Percentiles rank a stretch among this genome's conserved stretches.
These are phyloP conservation scores for Piscicola geometra DNA, from an alignment of 2,888 invertebrate species.

Conservation along the genomic window DNA sequence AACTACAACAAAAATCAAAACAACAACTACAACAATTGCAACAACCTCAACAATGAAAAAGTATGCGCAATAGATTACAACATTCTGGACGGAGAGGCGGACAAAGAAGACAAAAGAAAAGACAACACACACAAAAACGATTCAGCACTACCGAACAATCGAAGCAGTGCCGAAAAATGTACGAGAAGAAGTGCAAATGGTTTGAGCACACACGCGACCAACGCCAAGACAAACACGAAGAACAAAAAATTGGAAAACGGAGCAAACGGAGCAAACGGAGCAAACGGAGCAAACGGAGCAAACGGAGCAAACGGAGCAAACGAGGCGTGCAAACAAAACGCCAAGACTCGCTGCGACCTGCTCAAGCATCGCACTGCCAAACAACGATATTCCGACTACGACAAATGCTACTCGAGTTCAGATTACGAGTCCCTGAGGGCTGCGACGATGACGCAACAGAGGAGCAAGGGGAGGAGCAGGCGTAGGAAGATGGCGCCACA, in stretches of 20 bases:
- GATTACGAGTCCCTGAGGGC: slow-evolving; percentile 5
- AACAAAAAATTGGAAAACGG: neutral
- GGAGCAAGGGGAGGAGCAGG: neutral
- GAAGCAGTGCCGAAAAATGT: neutral
- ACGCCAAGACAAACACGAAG: too few species aligned
- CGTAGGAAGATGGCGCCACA: neutral
- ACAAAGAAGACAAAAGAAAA: neutral
- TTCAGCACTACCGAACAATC: neutral
- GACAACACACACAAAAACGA: neutral
- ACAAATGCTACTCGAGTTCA: neutral
- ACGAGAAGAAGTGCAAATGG: too few species aligned
- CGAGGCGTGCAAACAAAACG: neutral
- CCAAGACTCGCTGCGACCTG: neutral
- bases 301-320: too few species aligned
- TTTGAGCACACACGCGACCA: too few species aligned
- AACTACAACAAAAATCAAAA: neutral
- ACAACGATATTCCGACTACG: neutral
- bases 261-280: too few species aligned
- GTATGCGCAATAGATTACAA: neutral
- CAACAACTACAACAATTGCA: neutral
- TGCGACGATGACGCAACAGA: neutral
- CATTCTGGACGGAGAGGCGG: neutral
- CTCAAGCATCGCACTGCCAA: neutral
- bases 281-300: too few species aligned
- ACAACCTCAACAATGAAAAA: neutral